Percentiles rank a stretch among this genome's conserved stretches.
Conservation (phyloP, 2,113 vertebrate species). For the Hypocryptadius cinnamomeus region DNA sequence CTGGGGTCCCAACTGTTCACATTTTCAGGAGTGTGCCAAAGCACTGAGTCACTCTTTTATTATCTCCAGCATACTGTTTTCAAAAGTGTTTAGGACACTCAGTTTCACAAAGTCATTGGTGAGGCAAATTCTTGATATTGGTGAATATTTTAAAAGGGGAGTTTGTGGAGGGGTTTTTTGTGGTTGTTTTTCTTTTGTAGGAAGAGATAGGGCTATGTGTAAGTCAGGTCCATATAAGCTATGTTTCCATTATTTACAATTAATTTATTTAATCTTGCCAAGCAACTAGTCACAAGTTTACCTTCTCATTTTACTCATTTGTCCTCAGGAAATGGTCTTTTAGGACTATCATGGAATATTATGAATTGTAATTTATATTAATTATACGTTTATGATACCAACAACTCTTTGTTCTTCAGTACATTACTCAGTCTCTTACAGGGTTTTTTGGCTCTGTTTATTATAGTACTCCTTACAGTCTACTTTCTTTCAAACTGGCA, state of each 20-base stretch:
- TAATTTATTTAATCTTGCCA: background rate
- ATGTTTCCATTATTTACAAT: background rate
- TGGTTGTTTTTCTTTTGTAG: background rate
- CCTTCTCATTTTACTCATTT: background rate
- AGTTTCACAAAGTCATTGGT: background rate
- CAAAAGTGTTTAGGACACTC: background rate
- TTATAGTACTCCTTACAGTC: background rate
- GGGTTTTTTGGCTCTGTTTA: background rate
- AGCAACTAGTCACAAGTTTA: background rate
- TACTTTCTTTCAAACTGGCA: background rate
- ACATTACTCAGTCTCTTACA: background rate
- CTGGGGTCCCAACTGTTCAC: constrained; percentile 37
- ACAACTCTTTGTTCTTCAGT: background rate
- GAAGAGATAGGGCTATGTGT: background rate
- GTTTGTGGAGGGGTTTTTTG: background rate
- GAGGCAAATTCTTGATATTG: background rate
- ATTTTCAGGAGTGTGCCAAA: constrained; percentile 13
- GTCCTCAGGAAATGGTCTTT: background rate
- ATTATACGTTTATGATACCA: background rate
- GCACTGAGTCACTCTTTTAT: constrained; percentile 15
- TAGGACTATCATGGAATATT: background rate
- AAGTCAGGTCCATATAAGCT: background rate
- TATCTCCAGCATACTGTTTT: background rate
- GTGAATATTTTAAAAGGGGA: background rate
- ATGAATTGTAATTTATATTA: background rate